Base-by-base conservation (phyloP, 2,113 vertebrate species). In the Ellobius talpinus region DNA sequence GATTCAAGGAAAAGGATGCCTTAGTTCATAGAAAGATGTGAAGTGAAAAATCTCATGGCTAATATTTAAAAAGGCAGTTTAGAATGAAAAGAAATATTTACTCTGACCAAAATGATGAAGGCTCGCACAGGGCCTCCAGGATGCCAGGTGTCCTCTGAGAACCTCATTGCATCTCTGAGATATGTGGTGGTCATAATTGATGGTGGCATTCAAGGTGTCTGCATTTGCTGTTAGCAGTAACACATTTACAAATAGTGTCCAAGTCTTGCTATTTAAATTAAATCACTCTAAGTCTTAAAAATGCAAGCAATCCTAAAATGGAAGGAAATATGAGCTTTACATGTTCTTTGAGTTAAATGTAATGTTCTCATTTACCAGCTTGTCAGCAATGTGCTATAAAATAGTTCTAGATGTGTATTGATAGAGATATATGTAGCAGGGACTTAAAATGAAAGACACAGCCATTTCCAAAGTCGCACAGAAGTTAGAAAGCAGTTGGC, bases 271-370 rank as follows among this genome's bases (percentile, higher is more conserved):
- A 72, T 88, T 97, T 97, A 94, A 97, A 94, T 94, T 81, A 85
- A 97, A 95, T 65, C 91, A n/a, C 55, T 90, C 52, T 90, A n/a
- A 68, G n/a, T 88, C 87, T 97, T 92, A 89, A 97, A 91, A 97
- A 91, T 86, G 89, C 52, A 96, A 65, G 95, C 52, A 68, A 89
- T 78, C 45, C 47, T 92, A 96, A 97, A 97, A 92, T 73, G 72
- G 85, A 96, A 97, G 74, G 36, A 95, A 95, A 96, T 85, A 36
- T 7, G 89, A 52, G 36, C 55, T 95, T 93, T 87, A 10, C 45
- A 78, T 93, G 42, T 95, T 96, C 89, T 82, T 61, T 29, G 17
- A 93, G 52, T 90, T 96, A 94, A 96, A 87, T 93, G 29, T 82
- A 96, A 77, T 92, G 73, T 55, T 93, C 88, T 88, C 63, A 73